Evolutionary conservation across 1,140 invertebrate genomes (phyloP).

Genomic region (Thaumatotibia leucotreta): DNA sequence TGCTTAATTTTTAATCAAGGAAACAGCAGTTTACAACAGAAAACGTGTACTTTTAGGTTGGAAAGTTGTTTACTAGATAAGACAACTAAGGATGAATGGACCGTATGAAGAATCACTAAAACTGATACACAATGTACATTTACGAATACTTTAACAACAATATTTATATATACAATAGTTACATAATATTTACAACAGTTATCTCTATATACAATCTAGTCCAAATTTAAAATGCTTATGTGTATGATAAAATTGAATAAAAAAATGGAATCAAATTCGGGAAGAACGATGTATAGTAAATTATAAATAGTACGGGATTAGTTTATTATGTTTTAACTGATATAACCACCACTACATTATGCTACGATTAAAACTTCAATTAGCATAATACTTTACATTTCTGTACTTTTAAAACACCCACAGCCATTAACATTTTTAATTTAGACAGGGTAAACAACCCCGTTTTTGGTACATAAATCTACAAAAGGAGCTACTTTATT

Average conservation of each 20-base stretch:
- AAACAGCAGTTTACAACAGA: too few species aligned
- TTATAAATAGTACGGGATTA: neutral
- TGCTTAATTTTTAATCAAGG: too few species aligned
- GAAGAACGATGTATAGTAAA: neutral
- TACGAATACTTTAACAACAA: neutral
- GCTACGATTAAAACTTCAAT: neutral
- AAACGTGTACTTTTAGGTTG: too few species aligned
- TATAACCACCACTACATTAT: neutral
- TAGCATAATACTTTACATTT: neutral
- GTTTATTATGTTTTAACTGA: neutral
- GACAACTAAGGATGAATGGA: neutral
- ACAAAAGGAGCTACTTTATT: neutral
- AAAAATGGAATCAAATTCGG: neutral
- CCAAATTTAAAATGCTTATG: conserved; percentile 3
- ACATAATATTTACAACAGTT: neutral
- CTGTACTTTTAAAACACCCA: neutral
- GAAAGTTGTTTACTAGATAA: too few species aligned
- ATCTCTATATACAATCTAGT: neutral
- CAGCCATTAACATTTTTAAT: neutral
- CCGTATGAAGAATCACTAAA: too few species aligned
- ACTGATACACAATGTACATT: neutral
- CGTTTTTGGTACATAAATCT: neutral
- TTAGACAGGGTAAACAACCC: neutral
- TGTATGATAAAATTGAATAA: neutral
- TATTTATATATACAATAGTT: neutral